These are phyloP conservation scores for Thaleichthys pacificus DNA, from an alignment of 2,797 vertebrate species.

Conservation along the genomic window DNA sequence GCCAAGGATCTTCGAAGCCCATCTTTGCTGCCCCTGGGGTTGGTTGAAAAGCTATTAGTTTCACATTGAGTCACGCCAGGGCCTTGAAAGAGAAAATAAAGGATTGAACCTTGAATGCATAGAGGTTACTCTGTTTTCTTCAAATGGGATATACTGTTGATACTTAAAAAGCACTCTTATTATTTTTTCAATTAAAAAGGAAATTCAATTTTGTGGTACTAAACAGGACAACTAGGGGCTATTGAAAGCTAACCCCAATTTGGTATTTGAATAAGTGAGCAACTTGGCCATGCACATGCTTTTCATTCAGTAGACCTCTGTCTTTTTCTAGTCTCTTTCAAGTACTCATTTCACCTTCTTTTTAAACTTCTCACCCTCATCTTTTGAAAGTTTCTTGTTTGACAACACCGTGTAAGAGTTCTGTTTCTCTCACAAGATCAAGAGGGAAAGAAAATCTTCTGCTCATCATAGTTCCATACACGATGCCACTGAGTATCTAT, in stretches of 20 bases:
- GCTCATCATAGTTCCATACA: conserved; percentile 25
- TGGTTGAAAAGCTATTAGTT: conserved; percentile 62
- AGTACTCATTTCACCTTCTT: too few species aligned
- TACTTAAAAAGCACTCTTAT: conserved; percentile 38
- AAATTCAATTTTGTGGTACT: background rate
- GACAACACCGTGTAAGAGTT: conserved; percentile 34
- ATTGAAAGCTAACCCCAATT: background rate
- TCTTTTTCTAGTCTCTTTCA: conserved; percentile 4
- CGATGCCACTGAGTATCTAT: conserved; percentile 25
- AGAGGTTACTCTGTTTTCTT: conserved; percentile 46
- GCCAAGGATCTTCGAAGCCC: conserved; percentile 63
- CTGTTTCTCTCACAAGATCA: conserved; percentile 25
- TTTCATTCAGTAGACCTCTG: conserved; percentile 31
- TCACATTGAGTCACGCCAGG: conserved; percentile 38
- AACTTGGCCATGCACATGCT: conserved; percentile 4
- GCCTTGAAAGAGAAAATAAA: conserved; percentile 48
- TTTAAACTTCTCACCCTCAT: background rate
- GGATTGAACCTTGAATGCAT: conserved; percentile 53
- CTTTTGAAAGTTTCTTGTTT: conserved; percentile 26
- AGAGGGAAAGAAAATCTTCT: conserved; percentile 15
- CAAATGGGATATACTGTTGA: conserved; percentile 44
- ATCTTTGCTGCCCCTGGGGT: conserved; percentile 58
- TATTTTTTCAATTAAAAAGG: conserved; percentile 9
- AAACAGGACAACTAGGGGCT: background rate
- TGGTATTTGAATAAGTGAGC: conserved; percentile 41